A percentile compares a stretch with the other conserved stretches of the same genome.
phyloP scores from a whole-genome alignment of 2,888 invertebrate genomes.

The Amorpha juglandis region DNA sequence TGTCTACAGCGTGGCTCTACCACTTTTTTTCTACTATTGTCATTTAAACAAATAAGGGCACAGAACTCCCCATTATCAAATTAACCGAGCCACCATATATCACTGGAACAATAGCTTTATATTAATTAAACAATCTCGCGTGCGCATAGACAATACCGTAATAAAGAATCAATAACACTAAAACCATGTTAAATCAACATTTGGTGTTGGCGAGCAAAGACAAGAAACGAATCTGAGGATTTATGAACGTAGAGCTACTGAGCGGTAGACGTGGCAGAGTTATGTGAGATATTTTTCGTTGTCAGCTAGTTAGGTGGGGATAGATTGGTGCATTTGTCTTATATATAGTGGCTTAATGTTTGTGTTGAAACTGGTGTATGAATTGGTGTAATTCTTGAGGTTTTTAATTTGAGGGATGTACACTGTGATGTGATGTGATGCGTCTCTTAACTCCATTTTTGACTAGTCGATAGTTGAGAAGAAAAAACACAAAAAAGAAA shows the following conservation, averaged over 20 bases:
- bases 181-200: constrained; percentile 84
- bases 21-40: neutral
- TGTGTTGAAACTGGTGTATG: no score
- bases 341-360: neutral
- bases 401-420: no score
- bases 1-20: no score
- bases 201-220: constrained; percentile 78
- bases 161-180: constrained; percentile 84
- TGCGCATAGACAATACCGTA: constrained; percentile 79
- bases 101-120: constrained; percentile 63
- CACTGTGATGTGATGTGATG: no score
- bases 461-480: no score
- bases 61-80: constrained; percentile 25
- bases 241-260: constrained; percentile 71
- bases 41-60: constrained; percentile 13
- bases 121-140: constrained; percentile 80
- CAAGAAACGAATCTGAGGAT: constrained; percentile 82
- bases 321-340: constrained; percentile 11
- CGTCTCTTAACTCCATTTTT: no score
- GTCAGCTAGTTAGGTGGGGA: constrained; percentile 9
- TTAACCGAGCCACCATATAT: constrained; percentile 45
- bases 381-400: no score
- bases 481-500: no score
- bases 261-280: constrained; percentile 55
- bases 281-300: constrained; percentile 29